Evolutionary conservation across 2,113 vertebrate species (phyloP), one percentile per base, ranked within the genome.

Genomic region (Acinonyx jubatus): DNA sequence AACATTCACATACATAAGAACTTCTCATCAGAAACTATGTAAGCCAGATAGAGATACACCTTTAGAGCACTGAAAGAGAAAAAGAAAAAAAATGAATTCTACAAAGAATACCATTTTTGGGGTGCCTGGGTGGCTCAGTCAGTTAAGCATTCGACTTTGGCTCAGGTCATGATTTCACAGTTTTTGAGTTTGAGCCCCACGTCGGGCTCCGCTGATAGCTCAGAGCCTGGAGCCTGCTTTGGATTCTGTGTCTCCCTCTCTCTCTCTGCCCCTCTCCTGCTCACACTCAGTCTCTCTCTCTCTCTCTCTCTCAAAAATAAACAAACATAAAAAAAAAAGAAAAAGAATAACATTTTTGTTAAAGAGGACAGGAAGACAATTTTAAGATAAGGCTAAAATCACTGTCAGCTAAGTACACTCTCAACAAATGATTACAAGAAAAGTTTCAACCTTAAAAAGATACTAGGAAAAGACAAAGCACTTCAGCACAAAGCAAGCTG

Each of bases 381-480:
- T 85, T 86, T 90, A 29, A 45, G 45, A 69, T n/a, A 45, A 92
- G 48, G 52, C 29, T 80, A 55, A 91, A 91, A 65, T 91, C n/a
- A 86, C 12, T 57, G 29, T 69, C 38, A 50, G 48, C 19, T 31
- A 66, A 90, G 89, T 45, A 63, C 36, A 71, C 18, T 79, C 41
- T 16, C 45, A 86, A 73, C 19, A 86, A 91, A 85, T 45, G 52
- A 69, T 10, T 80, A 45, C 16, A 94, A 80, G 41, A 38, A 80
- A 76, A 45, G 23, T 90, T 94, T 94, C 73, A 79, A 80, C 6
- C 19, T 41, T 68, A 82, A 66, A 4, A 66, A 95, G 41, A 61
- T 19, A n/a, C 45, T n/a, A 57, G 80, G 41, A 80, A 85, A 96
- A 91, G n/a, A 90, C 74, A 81, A 80, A 89, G 81, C 10, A 91